These are phyloP conservation scores for Dendrophyllia cribrosa DNA, from an alignment of 64 coral and sea anemone species.

Conservation along the genomic window DNA sequence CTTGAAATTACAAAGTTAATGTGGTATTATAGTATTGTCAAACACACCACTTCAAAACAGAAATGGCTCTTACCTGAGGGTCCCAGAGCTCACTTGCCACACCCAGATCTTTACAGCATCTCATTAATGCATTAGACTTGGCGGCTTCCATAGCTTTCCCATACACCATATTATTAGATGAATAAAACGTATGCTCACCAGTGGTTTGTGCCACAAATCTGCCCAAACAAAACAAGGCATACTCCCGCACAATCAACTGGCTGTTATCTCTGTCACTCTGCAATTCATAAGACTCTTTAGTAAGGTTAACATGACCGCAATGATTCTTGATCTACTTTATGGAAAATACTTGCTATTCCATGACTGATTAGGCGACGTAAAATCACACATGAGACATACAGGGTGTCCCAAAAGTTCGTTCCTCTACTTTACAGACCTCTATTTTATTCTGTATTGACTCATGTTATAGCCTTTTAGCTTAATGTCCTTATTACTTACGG, in stretches of 20 bases:
- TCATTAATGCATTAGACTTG: conserved; percentile 97
- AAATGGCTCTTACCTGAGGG: conserved; percentile 74
- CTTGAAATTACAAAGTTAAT: too few relatives aligned
- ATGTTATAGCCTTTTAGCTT: too few relatives aligned
- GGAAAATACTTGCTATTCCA: too few relatives aligned
- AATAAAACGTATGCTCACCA: conserved; percentile 98
- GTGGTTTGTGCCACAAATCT: conserved; percentile 91
- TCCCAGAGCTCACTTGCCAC: conserved; percentile 99
- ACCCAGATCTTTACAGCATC: conserved; percentile 98
- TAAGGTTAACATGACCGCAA: too few relatives aligned
- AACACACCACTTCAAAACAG: neutral
- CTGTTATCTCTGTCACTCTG: conserved; percentile 98
- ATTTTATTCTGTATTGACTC: too few relatives aligned
- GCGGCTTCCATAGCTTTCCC: conserved; percentile 99
- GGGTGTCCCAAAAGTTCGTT: too few relatives aligned
- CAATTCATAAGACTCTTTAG: neutral
- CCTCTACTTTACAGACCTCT: too few relatives aligned
- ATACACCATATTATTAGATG: conserved; percentile 93
- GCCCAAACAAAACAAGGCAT: conserved; percentile 93
- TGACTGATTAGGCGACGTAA: too few relatives aligned
- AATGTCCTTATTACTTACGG: too few relatives aligned
- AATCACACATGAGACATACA: too few relatives aligned
- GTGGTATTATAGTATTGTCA: too few relatives aligned
- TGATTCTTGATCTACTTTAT: too few relatives aligned
- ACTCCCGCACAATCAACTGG: conserved; percentile 94